Conservation (phyloP, 2,888 invertebrate genomes). For the Acanthosepion esculentum region DNA sequence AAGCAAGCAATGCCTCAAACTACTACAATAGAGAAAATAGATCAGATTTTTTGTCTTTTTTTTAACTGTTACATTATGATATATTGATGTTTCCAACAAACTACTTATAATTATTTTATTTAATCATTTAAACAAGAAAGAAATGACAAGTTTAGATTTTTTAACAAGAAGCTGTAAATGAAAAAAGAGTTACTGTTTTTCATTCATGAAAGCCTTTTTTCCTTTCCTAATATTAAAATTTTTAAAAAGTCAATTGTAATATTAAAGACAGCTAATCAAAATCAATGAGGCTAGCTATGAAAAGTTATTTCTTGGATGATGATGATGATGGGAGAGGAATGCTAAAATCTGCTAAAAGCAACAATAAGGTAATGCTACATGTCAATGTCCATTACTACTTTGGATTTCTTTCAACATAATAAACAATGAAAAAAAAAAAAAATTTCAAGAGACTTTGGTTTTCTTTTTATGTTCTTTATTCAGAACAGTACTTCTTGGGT, state of each 20-base stretch:
- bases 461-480: constrained; percentile 43
- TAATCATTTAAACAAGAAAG: too few species aligned
- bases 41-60: too few species aligned
- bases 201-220: not conserved
- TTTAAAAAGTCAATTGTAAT: not conserved
- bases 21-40: too few species aligned
- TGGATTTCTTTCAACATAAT: not conserved
- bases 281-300: not conserved
- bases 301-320: not conserved
- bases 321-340: not conserved
- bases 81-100: too few species aligned
- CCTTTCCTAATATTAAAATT: not conserved
- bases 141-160: too few species aligned
- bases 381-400: not conserved
- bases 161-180: too few species aligned
- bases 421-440: not conserved
- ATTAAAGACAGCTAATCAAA: not conserved
- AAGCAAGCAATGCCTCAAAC: too few species aligned
- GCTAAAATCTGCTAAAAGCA: not conserved
- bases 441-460: not conserved
- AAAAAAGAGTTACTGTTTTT: too few species aligned
- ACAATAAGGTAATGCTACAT: not conserved
- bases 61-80: too few species aligned
- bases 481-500: constrained; percentile 44
- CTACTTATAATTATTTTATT: too few species aligned